Evolutionary conservation across 2,113 vertebrate genomes (phyloP), one percentile per base, ranked within the genome.

Genomic region (Colinus virginianus): DNA sequence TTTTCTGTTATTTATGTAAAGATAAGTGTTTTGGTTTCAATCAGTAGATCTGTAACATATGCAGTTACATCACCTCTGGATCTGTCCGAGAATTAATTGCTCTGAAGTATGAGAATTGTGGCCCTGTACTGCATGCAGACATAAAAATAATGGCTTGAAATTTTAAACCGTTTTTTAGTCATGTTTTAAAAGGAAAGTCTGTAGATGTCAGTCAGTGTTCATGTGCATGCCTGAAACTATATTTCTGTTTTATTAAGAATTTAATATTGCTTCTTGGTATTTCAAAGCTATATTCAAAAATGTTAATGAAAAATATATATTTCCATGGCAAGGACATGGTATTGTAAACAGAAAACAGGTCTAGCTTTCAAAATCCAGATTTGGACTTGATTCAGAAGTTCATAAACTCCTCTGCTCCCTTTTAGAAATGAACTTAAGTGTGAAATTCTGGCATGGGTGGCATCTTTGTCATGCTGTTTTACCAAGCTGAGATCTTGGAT

Each of bases 101-200:
- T 83, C 36, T 55, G 46, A 88, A 68, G 30, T 51, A 64, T 19
- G 13, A 78, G 23, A 85, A 81, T 6, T 55, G 1, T 64, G 42
- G 46, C 3, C 51, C 30, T 74, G 7, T 34, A 22, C 6, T 8
- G 23, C 30, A 75, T 74, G 18, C 51, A 81, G 34, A 40, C 11
- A 56, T 32, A 9, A 70, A 94, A 80, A 81, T 5, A 46, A 61
- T 8, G 6, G 22, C 38, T 90, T 90, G 36, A 76, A 74, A 79
- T 87, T 93, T 85, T 79, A 84, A 90, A 59, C 20, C 11, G 7
- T 36, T 72, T 93, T 88, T 82, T 28, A 69, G 12, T 32, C 19
- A 45, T 4, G 34, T 78, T 93, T 88, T 81, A n/a, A 32, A 46
- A 25, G 14, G 21, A 56, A 81, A 76, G 8, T 66, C 16, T 87